Base-by-base conservation (phyloP, 2,888 invertebrate species). In the Caenorhabditis becei region DNA sequence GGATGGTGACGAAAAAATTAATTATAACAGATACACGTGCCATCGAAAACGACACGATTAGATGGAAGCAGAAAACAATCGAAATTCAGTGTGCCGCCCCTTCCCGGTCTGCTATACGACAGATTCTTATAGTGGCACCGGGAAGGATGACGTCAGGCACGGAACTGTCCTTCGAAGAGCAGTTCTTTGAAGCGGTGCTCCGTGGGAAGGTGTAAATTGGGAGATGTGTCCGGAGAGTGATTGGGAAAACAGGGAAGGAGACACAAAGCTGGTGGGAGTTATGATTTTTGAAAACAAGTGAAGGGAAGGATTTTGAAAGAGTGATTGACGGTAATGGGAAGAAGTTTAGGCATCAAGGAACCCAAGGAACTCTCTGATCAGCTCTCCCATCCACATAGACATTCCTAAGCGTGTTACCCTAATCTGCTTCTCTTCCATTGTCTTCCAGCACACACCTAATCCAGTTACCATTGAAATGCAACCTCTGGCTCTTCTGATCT, bases 1-100 rank as follows among this genome's bases (percentile, higher is more conserved):
- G 59, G n/a, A 37, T 35, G 37, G n/a, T 24, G 54, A n/a, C 54
- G 49, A 49, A 47, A 56, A 61, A 71, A 63, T 54, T 71, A 71
- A 71, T 71, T 71, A 71, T 35, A 23, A 44, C 28, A 26, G 53
- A 53, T 65, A 18, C 20, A 20, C 7, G 7, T 5, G 41, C 14
- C 8, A 14, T 5, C 41, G 16, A 16, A 5, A 41, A 16, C 5
- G 41, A 16, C 14, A 41, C 41, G 41, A 41, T 41, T 41, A 16
- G 41, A 14, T 16, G 41, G 16, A 63, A 26, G 56, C 18, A 41
- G 54, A 56, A 69, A 69, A 58, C 67, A 69, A 69, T 56, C n/a
- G 44, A 61, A 37, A 35, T 35, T 35, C 10, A 35, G 5, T 35
- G 7, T 8, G 41, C 10, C 3, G 16, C 16, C 14, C 41, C 7